Base-by-base conservation (phyloP, 2,797 vertebrate genomes). In the Paedocypris micromegethes region DNA sequence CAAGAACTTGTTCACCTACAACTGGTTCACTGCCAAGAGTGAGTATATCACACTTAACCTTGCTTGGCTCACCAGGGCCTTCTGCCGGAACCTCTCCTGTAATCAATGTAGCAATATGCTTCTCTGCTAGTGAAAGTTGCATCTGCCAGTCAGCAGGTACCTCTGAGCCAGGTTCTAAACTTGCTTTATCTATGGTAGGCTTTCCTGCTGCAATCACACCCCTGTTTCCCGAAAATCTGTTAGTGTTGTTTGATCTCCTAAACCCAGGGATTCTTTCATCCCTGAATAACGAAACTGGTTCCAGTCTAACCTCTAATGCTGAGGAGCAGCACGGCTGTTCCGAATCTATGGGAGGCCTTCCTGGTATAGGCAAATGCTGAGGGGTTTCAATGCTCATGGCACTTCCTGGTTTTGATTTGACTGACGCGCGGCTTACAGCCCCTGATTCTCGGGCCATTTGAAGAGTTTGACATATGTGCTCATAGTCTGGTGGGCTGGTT, bases 401-500 rank as follows among this genome's bases (percentile, higher is more conserved):
- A 68, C 82, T 48, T 77, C 79, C 77, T 62, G 79, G 77, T 77
- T 82, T 88, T 54, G 84, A 82, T 70, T 72, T 80, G 62, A 84
- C 82, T 60, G 80, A 23, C 2, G 85, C 80, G 85, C 85, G 79
- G 60, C 77, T 84, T 68, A 48, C 77, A 64, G 86, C 86, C 4
- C 78, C 65, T 5, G 88, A 68, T 68, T 91, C 89, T 78, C 85
- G 79, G 42, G 87, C 63, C 72, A 86, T 86, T 80, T 88, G 88
- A 69, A 91, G 81, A 72, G 90, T 75, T 75, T 88, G 87, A 79
- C 88, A 91, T 66, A 90, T 89, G 84, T 91, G 89, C 80, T 91
- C 89, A 58, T 89, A 90, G 83, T 90, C 88, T 0, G 90, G 90
- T 60, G 90, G 89, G 79, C 88, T 89, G 5, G 90, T 91, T 57